A percentile compares a stretch with the other conserved stretches of the same genome.
These are phyloP conservation scores for Lepus timidus DNA, from an alignment of 2,113 vertebrate species.

Conservation along the genomic window DNA sequence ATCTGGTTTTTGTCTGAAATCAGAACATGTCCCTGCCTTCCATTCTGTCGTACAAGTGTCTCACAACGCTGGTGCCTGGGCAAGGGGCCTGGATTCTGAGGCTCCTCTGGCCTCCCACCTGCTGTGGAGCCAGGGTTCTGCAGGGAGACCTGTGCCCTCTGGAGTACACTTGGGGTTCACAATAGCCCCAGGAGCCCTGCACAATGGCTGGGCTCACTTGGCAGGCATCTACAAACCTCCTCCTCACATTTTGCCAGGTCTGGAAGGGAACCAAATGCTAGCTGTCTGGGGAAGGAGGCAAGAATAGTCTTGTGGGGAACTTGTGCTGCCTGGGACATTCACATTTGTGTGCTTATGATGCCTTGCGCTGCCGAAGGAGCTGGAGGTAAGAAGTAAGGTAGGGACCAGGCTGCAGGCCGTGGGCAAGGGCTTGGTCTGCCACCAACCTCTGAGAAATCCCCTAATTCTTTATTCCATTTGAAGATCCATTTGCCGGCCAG, in stretches of 20 bases:
- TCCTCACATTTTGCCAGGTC: not conserved
- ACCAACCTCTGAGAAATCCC: not conserved
- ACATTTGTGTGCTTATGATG: fast-evolving
- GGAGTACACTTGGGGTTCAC: not conserved
- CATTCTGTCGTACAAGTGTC: not conserved
- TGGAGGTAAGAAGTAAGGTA: not conserved
- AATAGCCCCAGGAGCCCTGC: not conserved
- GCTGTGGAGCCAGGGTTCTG: not conserved
- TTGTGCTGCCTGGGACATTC: not conserved
- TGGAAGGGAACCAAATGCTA: not conserved
- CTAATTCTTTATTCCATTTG: not conserved
- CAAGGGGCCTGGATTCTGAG: not conserved
- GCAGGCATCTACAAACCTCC: not conserved
- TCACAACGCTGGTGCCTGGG: not conserved
- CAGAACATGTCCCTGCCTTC: not conserved
- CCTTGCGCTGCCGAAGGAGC: not conserved
- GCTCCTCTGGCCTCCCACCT: not conserved
- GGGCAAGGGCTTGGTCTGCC: not conserved
- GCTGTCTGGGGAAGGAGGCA: not conserved
- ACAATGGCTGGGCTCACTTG: not conserved
- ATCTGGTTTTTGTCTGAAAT: not conserved
- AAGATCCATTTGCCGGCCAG: not conserved
- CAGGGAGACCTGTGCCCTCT: not conserved
- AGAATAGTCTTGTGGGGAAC: not conserved
- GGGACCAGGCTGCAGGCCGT: not conserved